A percentile compares a stretch with the other conserved stretches of the same genome.
Evolutionary conservation across 2,113 vertebrate genomes (phyloP).

Genomic region (Nanorana parkeri): DNA sequence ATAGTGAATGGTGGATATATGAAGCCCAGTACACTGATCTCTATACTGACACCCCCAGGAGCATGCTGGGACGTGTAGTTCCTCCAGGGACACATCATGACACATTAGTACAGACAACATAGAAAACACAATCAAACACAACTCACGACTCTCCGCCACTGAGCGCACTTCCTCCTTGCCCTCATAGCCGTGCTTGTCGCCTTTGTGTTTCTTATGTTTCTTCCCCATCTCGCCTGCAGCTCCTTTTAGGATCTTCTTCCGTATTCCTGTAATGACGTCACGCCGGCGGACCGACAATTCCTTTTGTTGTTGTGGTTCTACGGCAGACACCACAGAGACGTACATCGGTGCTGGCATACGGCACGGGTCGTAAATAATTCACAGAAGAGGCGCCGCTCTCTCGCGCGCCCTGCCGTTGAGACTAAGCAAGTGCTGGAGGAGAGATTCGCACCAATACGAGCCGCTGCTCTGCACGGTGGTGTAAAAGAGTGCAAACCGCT

Average conservation of each 20-base stretch:
- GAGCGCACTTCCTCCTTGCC: conserved; percentile 69
- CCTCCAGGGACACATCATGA: neutral
- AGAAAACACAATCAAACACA: neutral
- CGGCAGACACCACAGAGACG: conserved; percentile 28
- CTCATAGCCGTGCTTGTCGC: conserved; percentile 87
- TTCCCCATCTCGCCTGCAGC: conserved; percentile 80
- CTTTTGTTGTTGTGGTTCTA: conserved; percentile 16
- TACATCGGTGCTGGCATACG: neutral
- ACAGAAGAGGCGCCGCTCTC: no score
- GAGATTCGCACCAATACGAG: no score
- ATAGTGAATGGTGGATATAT: no score
- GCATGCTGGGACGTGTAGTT: conserved; percentile 6
- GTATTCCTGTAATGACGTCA: conserved; percentile 30
- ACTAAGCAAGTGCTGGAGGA: no score
- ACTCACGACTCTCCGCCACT: conserved; percentile 10
- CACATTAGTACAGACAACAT: no score
- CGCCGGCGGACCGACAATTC: conserved; percentile 11
- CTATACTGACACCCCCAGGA: no score
- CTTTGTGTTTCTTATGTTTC: conserved; percentile 95
- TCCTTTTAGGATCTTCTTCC: conserved; percentile 3
- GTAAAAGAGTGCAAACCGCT: no score
- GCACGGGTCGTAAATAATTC: no score
- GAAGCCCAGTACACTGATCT: no score
- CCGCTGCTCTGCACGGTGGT: no score
- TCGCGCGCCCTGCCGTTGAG: no score